Percentiles rank a stretch among this genome's conserved stretches.
phyloP scores from a whole-genome alignment of 1,140 invertebrate species.

The Drosophila rufa region DNA sequence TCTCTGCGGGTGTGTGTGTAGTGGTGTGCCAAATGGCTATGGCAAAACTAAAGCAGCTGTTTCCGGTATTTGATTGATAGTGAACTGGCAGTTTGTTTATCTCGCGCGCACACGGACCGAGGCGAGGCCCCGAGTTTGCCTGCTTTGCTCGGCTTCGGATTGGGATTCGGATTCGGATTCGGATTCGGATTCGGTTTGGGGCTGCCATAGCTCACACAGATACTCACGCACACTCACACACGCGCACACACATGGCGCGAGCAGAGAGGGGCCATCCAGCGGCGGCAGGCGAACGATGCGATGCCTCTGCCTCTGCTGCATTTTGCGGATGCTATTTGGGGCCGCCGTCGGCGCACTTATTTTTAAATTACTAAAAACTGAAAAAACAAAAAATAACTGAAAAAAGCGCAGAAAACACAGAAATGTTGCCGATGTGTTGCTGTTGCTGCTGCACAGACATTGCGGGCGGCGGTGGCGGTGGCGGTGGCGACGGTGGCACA shows the following conservation, averaged over 20 bases:
- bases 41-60: constrained; percentile 85
- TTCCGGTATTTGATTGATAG: constrained; percentile 85
- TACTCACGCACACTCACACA: constrained; percentile 22
- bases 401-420: constrained; percentile 29
- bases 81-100: constrained; percentile 85
- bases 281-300: constrained; percentile 27
- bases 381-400: constrained; percentile 29
- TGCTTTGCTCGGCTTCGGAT: constrained; percentile 33
- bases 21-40: constrained; percentile 80
- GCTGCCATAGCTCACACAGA: constrained; percentile 44
- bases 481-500: constrained; percentile 47
- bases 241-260: constrained; percentile 1
- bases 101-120: constrained; percentile 70
- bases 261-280: constrained; percentile 35
- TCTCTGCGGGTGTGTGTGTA: constrained; percentile 23
- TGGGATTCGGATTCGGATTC: constrained; percentile 25
- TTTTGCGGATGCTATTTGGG: constrained; percentile 83
- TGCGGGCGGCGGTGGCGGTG: constrained; percentile 47
- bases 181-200: constrained; percentile 36
- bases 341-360: constrained; percentile 80
- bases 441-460: constrained; percentile 58
- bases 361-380: constrained; percentile 83
- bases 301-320: constrained; percentile 53
- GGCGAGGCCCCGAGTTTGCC: constrained; percentile 32
- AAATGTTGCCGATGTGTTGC: constrained; percentile 41